Conservation (phyloP, 2,888 invertebrate genomes). For the Villa cingulata region DNA sequence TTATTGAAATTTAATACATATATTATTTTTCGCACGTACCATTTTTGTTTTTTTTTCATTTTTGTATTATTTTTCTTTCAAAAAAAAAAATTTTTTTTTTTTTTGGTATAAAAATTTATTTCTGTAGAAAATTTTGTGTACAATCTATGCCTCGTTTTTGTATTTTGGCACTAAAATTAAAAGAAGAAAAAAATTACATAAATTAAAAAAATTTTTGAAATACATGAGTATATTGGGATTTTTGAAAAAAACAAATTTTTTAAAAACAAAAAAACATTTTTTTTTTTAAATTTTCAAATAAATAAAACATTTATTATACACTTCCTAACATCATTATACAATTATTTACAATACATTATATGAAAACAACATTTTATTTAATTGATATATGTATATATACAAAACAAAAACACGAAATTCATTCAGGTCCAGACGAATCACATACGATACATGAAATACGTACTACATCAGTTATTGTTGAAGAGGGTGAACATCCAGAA, state of each 20-base stretch:
- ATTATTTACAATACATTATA: too few relatives aligned
- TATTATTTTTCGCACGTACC: too few relatives aligned
- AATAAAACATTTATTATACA: not conserved
- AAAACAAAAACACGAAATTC: not conserved
- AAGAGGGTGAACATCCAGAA: constrained; percentile 30
- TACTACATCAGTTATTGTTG: constrained; percentile 45
- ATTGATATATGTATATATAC: not conserved
- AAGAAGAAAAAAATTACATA: too few relatives aligned
- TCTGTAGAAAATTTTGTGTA: too few relatives aligned
- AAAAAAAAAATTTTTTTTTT: too few relatives aligned
- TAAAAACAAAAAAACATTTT: not conserved
- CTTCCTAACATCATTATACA: too few relatives aligned
- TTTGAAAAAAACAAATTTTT: not conserved
- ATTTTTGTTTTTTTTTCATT: too few relatives aligned
- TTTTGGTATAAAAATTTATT: too few relatives aligned
- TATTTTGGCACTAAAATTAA: not conserved
- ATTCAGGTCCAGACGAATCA: constrained; percentile 49
- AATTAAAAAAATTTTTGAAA: not conserved
- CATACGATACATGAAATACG: constrained; percentile 53
- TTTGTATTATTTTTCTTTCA: too few relatives aligned
- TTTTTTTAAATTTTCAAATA: not conserved
- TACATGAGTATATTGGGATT: too few relatives aligned
- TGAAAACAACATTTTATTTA: too few relatives aligned
- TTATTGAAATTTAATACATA: too few relatives aligned
- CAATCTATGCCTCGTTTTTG: not conserved